Evolutionary conservation across 35 echinoderm and acorn worm genomes (phyloP), one percentile per base, ranked within the genome.

Genomic region (Heliocidaris tuberculata): DNA sequence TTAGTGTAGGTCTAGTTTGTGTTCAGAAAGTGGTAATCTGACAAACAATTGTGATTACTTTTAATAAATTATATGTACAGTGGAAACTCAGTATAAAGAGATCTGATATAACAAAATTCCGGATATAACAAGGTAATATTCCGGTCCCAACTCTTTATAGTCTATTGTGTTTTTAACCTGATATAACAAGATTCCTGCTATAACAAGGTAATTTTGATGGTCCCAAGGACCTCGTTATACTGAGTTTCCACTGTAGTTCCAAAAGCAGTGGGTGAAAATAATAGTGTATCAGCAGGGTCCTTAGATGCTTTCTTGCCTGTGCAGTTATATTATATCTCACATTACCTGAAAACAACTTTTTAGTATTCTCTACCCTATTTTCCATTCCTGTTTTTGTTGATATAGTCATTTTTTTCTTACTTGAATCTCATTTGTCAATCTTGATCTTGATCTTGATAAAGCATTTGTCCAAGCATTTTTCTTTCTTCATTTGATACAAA

Each of bases 241-340:
- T n/a, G n/a, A n/a, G n/a, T n/a, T n/a, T n/a, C n/a, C n/a, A n/a
- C 2, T 56, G 52, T 78, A 78, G 65, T 78, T 78, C 65, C 19
- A n/a, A 42, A 78, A n/a, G 65, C 27, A 19, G 27, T 78, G 27
- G 65, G 27, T 78, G 21, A 78, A 78, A 78, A 78, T 78, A 24
- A n/a, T 78, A 78, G 65, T 27, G 27, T 78, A 78, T 78, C n/a
- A 27, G 65, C 65, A 78, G 65, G 65, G 65, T 78, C 27, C 27
- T 78, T 78, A 78, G 65, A 78, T 78, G 65, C 65, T 78, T 78
- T 78, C 65, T 78, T 78, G 65, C 65, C 65, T 78, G 19, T 78
- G 65, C 65, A 78, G 65, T 78, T 78, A n/a, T 78, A 27, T 78
- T 78, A n/a, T 78, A 24, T 78, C 65, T n/a, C 65, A 5, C 27